These are phyloP conservation scores for Cydia pomonella DNA, from an alignment of 1,140 invertebrate species.

Conservation along the genomic window DNA sequence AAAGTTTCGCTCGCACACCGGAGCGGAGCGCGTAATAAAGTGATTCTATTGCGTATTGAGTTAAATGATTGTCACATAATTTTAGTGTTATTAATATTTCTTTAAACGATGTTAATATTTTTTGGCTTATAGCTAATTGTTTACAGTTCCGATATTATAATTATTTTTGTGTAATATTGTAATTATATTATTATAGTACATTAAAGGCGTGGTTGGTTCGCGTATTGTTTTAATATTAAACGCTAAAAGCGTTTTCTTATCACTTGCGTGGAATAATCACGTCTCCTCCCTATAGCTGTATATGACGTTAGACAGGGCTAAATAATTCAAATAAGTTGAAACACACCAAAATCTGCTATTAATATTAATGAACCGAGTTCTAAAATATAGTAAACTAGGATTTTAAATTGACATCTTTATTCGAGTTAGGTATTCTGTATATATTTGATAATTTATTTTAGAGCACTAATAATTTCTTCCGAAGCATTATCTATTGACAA, in stretches of 20 bases:
- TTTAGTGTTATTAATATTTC: conserved; percentile 6
- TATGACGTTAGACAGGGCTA: background rate
- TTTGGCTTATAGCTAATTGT: background rate
- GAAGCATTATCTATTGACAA: no score
- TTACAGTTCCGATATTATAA: conserved; percentile 20
- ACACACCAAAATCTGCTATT: no score
- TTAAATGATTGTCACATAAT: background rate
- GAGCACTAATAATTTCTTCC: background rate
- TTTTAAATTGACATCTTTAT: no score
- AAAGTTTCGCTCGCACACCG: no score
- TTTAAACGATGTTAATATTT: conserved; percentile 4
- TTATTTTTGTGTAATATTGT: conserved; percentile 19
- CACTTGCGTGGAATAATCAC: background rate
- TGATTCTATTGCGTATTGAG: background rate
- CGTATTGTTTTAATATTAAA: conserved; percentile 17
- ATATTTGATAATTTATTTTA: background rate
- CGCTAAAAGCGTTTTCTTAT: background rate
- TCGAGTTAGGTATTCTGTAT: background rate
- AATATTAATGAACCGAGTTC: no score
- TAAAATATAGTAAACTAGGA: no score
- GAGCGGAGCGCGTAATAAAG: background rate
- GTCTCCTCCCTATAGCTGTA: background rate
- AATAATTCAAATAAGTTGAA: background rate
- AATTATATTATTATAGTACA: background rate
- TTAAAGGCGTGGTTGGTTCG: conserved; percentile 20